These are phyloP conservation scores for Bolinopsis microptera DNA, from an alignment of 37 sponge, comb jelly and placozoan genomes.

Conservation along the genomic window DNA sequence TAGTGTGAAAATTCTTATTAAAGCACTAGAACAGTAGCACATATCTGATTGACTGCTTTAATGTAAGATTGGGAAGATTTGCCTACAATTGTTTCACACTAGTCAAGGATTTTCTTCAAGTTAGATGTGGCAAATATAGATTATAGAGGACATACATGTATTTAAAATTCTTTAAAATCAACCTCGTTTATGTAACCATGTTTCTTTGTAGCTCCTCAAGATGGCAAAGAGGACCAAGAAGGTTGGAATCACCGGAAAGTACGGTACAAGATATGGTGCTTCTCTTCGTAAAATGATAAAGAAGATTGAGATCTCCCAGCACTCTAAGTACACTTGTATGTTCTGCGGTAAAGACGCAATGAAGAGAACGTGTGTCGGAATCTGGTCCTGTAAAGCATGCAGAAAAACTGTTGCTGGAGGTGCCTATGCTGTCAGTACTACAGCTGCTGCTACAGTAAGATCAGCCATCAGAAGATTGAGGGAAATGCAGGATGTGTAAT, in stretches of 20 bases:
- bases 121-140: too few species aligned
- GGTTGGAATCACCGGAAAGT: conserved; percentile 96
- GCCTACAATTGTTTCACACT: too few species aligned
- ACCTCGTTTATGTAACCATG: too few species aligned
- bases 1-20: too few species aligned
- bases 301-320: conserved; percentile 97
- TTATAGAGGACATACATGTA: too few species aligned
- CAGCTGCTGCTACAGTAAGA: conserved; percentile 92
- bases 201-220: neutral
- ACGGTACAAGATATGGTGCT: conserved; percentile 96
- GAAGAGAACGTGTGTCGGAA: conserved; percentile 90
- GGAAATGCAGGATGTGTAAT: conserved; percentile 76
- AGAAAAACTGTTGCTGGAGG: conserved; percentile 93
- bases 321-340: conserved; percentile 84
- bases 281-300: conserved; percentile 96
- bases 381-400: conserved; percentile 95
- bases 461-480: conserved; percentile 89
- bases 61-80: too few species aligned
- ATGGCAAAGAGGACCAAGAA: conserved; percentile 97
- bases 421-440: conserved; percentile 94
- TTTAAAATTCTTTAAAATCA: too few species aligned
- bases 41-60: too few species aligned
- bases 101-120: too few species aligned
- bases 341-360: conserved; percentile 95
- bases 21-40: too few species aligned